A percentile compares a stretch with the other conserved stretches of the same genome.
These are phyloP conservation scores for Cacoxenus indagator DNA, from an alignment of 2,888 invertebrate species.

Conservation along the genomic window DNA sequence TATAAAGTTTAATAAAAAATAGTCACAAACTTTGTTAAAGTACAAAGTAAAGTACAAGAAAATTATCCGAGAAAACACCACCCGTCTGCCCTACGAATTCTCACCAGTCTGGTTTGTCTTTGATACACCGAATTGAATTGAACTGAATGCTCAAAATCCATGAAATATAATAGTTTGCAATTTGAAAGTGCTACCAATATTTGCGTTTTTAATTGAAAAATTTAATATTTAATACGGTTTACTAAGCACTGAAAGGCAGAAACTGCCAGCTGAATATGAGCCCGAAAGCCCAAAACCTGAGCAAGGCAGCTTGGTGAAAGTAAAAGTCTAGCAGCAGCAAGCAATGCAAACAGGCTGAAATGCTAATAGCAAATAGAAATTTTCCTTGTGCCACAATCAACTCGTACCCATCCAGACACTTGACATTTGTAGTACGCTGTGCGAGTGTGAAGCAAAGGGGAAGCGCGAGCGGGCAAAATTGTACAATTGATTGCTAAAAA, in stretches of 20 bases:
- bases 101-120: too few relatives aligned
- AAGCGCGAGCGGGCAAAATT: slow-evolving; percentile 23
- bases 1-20: too few relatives aligned
- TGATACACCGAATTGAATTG: neutral
- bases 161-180: neutral
- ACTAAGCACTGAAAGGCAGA: slow-evolving; percentile 22
- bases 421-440: neutral
- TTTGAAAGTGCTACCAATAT: slow-evolving; percentile 29
- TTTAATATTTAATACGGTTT: slow-evolving; percentile 56
- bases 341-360: too few relatives aligned
- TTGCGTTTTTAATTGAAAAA: slow-evolving; percentile 55
- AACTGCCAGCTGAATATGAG: slow-evolving; percentile 16
- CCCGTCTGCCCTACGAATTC: too few relatives aligned
- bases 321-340: too few relatives aligned
- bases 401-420: slow-evolving; percentile 2
- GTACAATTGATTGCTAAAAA: slow-evolving; percentile 60
- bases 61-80: too few relatives aligned
- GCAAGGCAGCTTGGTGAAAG: neutral
- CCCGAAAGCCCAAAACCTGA: neutral
- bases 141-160: neutral
- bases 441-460: neutral
- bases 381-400: neutral
- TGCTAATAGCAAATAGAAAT: too few relatives aligned
- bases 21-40: too few relatives aligned
- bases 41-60: too few relatives aligned